These are phyloP conservation scores for Rhodophaea formosa DNA, from an alignment of 2,888 invertebrate genomes.

Conservation along the genomic window DNA sequence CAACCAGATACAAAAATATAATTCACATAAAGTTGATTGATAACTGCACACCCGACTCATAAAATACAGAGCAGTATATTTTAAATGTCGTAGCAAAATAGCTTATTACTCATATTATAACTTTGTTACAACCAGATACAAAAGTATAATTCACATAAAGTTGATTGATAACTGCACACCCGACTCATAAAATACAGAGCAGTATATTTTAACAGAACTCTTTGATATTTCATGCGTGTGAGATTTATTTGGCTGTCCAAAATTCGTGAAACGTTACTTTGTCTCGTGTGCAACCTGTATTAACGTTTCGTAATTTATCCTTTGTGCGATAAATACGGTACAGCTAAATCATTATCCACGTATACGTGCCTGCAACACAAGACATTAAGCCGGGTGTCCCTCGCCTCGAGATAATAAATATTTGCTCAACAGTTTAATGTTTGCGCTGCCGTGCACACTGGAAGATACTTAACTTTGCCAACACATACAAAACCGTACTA, in stretches of 20 bases:
- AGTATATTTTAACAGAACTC: neutral
- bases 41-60: neutral
- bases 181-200: neutral
- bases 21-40: neutral
- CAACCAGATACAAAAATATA: neutral
- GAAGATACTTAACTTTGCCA: slow-evolving; percentile 13
- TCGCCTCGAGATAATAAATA: slow-evolving; percentile 21
- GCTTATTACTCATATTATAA: neutral
- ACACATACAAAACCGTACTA: neutral
- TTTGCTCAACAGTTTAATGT: slow-evolving; percentile 24
- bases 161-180: neutral
- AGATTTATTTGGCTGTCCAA: neutral
- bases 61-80: too few species aligned
- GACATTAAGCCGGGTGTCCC: slow-evolving; percentile 16
- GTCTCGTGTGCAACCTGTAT: neutral
- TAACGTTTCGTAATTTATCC: neutral
- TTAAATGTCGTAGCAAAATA: too few species aligned
- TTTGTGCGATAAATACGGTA: slow-evolving; percentile 11
- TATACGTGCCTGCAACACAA: slow-evolving; percentile 16
- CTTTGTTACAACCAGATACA: neutral
- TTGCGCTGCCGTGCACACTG: slow-evolving; percentile 10
- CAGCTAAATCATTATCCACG: slow-evolving; percentile 17
- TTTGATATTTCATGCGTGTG: slow-evolving; percentile 2
- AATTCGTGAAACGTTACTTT: neutral
- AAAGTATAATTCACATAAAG: neutral